Evolutionary conservation across 1,140 invertebrate genomes (phyloP).

Genomic region (Schlechtendalia chinensis): DNA sequence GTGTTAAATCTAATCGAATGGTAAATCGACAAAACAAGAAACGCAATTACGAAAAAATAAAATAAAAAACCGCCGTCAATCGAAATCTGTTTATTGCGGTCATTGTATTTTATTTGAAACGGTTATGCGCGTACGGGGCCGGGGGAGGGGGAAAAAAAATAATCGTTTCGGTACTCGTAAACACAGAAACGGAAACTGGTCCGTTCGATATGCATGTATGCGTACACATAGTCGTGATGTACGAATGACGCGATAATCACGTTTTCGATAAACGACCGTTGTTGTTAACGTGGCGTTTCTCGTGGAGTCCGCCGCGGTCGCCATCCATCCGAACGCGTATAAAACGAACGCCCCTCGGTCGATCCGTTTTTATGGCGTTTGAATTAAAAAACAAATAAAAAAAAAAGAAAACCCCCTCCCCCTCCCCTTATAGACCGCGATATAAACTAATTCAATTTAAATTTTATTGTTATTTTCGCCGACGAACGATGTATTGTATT

Average conservation of each 20-base stretch:
- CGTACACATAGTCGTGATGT: not conserved
- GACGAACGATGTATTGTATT: not conserved
- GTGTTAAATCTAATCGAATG: too few relatives aligned
- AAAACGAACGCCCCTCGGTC: constrained; percentile 22
- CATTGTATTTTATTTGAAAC: constrained; percentile 24
- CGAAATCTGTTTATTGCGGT: constrained; percentile 5
- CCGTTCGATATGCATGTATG: not conserved
- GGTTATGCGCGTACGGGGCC: not conserved
- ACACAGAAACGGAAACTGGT: not conserved
- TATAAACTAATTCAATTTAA: constrained; percentile 41
- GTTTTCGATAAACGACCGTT: constrained; percentile 22
- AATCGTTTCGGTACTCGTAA: constrained; percentile 21
- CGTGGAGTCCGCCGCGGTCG: not conserved
- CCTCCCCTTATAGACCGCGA: not conserved
- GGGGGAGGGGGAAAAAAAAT: too few relatives aligned
- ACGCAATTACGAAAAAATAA: too few relatives aligned
- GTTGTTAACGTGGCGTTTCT: constrained; percentile 8
- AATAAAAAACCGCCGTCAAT: too few relatives aligned
- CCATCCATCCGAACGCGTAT: not conserved
- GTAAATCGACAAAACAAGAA: too few relatives aligned
- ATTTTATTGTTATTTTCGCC: constrained; percentile 40
- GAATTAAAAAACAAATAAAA: constrained; percentile 30
- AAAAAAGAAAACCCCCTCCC: constrained; percentile 20
- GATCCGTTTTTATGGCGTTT: constrained; percentile 29
- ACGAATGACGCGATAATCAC: not conserved